phyloP scores from a whole-genome alignment of 2,113 vertebrate genomes.

The Charadrius vociferus region DNA sequence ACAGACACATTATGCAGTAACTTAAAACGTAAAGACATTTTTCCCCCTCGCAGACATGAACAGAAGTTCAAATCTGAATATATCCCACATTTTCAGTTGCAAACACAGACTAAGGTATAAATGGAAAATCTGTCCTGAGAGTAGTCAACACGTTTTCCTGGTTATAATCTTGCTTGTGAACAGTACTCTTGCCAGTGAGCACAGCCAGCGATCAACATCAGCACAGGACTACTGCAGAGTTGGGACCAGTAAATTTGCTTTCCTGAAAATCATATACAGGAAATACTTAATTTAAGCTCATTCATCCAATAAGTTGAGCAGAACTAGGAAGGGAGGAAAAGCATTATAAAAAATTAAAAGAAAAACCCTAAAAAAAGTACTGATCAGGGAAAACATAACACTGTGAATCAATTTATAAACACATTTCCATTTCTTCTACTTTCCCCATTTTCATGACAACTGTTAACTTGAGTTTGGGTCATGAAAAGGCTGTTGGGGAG shows the following conservation, averaged over 20 bases:
- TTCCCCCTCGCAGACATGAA: neutral
- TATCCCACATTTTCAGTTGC: neutral
- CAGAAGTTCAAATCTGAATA: neutral
- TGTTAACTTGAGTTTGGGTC: neutral
- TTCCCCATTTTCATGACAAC: neutral
- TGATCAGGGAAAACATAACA: neutral
- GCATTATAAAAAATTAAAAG: neutral
- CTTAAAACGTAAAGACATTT: neutral
- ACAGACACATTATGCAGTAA: neutral
- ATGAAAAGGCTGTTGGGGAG: neutral
- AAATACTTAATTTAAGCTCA: slow-evolving; percentile 25
- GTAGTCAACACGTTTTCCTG: neutral
- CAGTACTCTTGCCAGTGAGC: neutral
- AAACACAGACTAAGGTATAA: neutral
- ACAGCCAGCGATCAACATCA: slow-evolving; percentile 1
- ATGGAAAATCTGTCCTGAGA: neutral
- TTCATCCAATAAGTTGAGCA: neutral
- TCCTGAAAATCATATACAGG: neutral
- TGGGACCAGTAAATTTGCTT: neutral
- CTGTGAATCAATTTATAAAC: neutral
- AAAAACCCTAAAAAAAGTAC: neutral
- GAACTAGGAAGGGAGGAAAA: neutral
- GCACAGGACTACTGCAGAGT: neutral
- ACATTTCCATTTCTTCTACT: neutral
- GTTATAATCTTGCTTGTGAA: neutral